A percentile compares a stretch with the other conserved stretches of the same genome.
phyloP scores from a whole-genome alignment of 2,113 vertebrate genomes.

The Nothoprocta pentlandii region DNA sequence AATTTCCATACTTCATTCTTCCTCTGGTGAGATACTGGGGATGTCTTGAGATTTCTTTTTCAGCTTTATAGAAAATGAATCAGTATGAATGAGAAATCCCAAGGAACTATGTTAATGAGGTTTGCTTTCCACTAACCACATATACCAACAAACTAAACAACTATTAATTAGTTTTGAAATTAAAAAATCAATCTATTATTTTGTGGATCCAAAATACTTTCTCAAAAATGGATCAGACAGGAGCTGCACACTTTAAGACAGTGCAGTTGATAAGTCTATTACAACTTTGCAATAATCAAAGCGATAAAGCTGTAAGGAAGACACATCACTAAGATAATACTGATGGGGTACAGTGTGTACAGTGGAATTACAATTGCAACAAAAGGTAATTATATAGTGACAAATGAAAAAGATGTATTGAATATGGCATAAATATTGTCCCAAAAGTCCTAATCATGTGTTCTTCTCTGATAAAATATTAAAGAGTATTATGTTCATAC shows the following conservation, averaged over 20 bases:
- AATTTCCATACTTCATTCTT: background rate
- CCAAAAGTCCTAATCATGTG: background rate
- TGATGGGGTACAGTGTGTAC: background rate
- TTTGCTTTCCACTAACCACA: background rate
- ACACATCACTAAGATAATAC: background rate
- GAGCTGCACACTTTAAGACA: background rate
- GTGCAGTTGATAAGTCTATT: background rate
- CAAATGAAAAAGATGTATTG: background rate
- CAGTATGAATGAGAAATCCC: background rate
- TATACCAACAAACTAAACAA: background rate
- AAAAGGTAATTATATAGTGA: background rate
- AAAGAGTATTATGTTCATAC: background rate
- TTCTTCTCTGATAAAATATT: background rate
- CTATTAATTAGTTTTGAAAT: background rate
- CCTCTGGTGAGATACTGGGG: rapidly evolving
- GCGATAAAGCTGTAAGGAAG: background rate
- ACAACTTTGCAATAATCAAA: background rate
- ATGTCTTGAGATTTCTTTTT: background rate
- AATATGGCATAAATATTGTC: background rate
- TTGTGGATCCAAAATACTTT: background rate
- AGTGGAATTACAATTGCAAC: background rate
- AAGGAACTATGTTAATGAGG: background rate
- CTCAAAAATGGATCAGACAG: background rate
- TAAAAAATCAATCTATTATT: background rate
- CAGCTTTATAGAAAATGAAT: background rate